These are phyloP conservation scores for Nomada fucata DNA, from an alignment of 2,888 invertebrate species.

Conservation along the genomic window DNA sequence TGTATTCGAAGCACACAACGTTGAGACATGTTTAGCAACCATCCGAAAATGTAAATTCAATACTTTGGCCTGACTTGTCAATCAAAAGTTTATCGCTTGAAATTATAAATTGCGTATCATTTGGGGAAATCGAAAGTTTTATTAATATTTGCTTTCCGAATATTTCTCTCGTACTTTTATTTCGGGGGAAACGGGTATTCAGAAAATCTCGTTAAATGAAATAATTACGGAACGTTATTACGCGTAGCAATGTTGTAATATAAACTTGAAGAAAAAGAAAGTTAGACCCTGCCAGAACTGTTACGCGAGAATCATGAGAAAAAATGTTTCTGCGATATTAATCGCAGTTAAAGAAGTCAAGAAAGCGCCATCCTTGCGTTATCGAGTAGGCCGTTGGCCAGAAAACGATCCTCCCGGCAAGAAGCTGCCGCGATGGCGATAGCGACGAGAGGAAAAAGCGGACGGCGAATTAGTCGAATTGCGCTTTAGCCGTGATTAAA, in stretches of 20 bases:
- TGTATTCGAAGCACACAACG: neutral
- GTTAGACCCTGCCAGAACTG: neutral
- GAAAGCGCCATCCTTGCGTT: neutral
- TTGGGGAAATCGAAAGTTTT: too few relatives aligned
- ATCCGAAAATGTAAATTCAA: too few relatives aligned
- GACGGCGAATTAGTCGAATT: constrained; percentile 39
- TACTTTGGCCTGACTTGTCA: too few relatives aligned
- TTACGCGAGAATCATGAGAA: neutral
- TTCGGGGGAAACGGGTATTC: neutral
- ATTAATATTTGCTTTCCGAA: too few relatives aligned
- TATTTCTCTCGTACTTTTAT: neutral
- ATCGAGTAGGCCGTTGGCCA: neutral
- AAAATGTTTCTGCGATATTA: neutral
- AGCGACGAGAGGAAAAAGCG: neutral
- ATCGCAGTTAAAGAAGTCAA: neutral
- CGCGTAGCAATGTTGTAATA: neutral
- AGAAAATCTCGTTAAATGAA: too few relatives aligned
- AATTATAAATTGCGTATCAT: too few relatives aligned
- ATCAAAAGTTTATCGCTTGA: too few relatives aligned
- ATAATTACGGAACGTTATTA: neutral
- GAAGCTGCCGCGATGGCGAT: constrained; percentile 12
- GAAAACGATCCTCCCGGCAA: constrained; percentile 2
- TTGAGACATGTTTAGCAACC: too few relatives aligned
- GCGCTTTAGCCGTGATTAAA: constrained; percentile 19
- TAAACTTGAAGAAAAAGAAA: neutral